Evolutionary conservation across 2,113 vertebrate genomes (phyloP).

Genomic region (Manacus vitellinus): DNA sequence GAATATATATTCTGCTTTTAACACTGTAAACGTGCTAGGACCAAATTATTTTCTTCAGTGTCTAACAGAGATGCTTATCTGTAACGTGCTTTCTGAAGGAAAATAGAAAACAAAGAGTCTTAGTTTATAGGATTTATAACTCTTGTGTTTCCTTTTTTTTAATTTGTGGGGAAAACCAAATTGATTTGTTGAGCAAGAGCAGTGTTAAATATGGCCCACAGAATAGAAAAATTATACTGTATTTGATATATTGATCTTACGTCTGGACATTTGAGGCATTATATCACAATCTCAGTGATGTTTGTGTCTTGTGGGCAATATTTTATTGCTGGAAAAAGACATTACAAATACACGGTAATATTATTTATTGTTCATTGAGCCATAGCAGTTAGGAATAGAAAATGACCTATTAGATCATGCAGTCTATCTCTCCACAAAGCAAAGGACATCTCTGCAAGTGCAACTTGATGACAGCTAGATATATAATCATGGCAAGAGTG

Average conservation of each 20-base stretch:
- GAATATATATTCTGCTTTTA: neutral
- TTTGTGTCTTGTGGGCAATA: conserved; percentile 1
- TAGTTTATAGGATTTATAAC: neutral
- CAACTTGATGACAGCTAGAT: neutral
- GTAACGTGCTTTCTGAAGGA: neutral
- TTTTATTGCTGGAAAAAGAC: conserved; percentile 31
- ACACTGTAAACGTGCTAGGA: neutral
- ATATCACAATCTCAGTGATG: conserved; percentile 6
- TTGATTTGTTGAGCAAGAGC: neutral
- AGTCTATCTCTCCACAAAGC: neutral
- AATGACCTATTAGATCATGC: conserved; percentile 38
- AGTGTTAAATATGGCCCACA: neutral
- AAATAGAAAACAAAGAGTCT: neutral
- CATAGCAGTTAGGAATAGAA: neutral
- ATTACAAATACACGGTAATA: neutral
- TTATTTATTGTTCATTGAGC: conserved; percentile 22
- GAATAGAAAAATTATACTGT: neutral
- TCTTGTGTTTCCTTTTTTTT: neutral
- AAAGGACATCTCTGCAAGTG: neutral
- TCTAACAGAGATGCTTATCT: neutral
- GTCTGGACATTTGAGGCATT: neutral
- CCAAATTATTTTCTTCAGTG: neutral
- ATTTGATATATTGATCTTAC: neutral
- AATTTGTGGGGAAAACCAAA: neutral
- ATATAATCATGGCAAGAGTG: neutral